Base-by-base conservation (phyloP, 64 coral and sea anemone species). In the Montipora efflorescens region DNA sequence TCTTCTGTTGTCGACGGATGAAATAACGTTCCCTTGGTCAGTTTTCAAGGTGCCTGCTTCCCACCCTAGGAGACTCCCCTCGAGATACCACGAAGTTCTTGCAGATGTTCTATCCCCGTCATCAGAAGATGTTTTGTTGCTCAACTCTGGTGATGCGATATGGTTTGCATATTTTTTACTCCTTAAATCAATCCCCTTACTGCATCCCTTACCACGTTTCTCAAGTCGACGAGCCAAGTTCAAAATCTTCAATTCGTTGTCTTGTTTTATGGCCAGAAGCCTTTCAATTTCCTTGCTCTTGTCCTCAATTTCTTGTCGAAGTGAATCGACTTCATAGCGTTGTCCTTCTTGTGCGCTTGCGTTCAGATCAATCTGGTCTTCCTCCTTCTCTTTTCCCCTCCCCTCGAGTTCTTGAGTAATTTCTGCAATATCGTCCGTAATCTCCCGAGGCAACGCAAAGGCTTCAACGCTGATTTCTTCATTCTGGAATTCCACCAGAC, bases 401-500 rank as follows among this genome's bases (percentile, higher is more conserved):
- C 7, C 18, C 20, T n/a, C 19, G 8, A 7, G 20, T 71, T 23
- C 68, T 23, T 19, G 18, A 21, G 68, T 71, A 71, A 22, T n/a
- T 71, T 21, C 68, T 71, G 20, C 4, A 71, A 7, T 28, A 8
- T 23, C 8, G 19, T 71, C 68, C 8, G 1, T 15, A 15, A 94
- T 94, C 46, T 97, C 95, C 16, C 94, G 72, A 80, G 94, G 87
- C 13, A 88, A 92, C 11, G 14, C 15, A 82, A 59, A 73, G 8
- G 94, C 75, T 61, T 97, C 88, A 43, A 82, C 82, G 62, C 91
- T 94, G 19, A 97, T 28, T 2, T 92, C 79, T 88, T 97, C 77
- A 6, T 94, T 94, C 74, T 94, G 83, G 55, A 67, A 57, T 69
- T 84, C 81, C 51, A 97, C 48, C 47, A 77, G 52, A 74, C 88